phyloP scores from a whole-genome alignment of 2,113 vertebrate species.

The Macrotis lagotis region DNA sequence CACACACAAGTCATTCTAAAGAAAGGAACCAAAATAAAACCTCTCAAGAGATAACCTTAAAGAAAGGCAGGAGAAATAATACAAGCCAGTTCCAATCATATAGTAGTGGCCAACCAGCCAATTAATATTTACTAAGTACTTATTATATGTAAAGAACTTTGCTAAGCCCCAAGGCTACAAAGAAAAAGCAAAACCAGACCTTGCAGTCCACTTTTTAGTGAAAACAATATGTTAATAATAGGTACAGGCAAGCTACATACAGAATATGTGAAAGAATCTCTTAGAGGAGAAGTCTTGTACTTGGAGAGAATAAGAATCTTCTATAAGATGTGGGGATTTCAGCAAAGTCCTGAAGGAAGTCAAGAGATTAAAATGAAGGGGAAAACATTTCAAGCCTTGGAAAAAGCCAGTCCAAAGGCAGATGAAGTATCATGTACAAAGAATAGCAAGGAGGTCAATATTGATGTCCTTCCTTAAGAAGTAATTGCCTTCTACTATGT shows the following conservation, averaged over 20 bases:
- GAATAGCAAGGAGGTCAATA: background rate
- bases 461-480: background rate
- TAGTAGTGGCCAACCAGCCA: background rate
- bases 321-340: background rate
- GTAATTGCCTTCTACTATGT: background rate
- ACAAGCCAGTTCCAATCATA: background rate
- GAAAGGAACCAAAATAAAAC: conserved; percentile 55
- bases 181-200: background rate
- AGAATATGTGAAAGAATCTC: background rate
- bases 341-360: background rate
- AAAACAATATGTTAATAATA: background rate
- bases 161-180: background rate
- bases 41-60: conserved; percentile 18
- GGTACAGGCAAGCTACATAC: background rate
- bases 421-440: background rate
- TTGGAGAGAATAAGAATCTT: background rate
- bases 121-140: background rate
- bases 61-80: conserved; percentile 13
- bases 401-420: background rate
- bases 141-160: background rate
- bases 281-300: background rate
- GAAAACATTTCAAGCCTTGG: background rate
- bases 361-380: background rate
- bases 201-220: background rate
- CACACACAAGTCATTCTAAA: conserved; percentile 38